A percentile compares a stretch with the other conserved stretches of the same genome.
Evolutionary conservation across 1,140 invertebrate genomes (phyloP).

Genomic region (Pararge aegeria): DNA sequence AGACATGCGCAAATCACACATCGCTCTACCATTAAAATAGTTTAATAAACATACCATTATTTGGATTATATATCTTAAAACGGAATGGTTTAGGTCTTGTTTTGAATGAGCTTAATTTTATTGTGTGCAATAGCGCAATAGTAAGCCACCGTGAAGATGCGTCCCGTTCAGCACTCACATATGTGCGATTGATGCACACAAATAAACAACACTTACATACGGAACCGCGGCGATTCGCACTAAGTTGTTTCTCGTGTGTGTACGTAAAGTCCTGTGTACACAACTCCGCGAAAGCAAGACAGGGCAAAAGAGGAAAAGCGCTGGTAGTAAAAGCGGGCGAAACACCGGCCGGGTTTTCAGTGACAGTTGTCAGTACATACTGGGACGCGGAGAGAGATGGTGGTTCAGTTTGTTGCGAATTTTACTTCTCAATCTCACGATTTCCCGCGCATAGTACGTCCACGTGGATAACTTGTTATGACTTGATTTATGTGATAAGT

Average conservation of each 20-base stretch:
- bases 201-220: slow-evolving; percentile 37
- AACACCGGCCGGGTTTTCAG: slow-evolving; percentile 49
- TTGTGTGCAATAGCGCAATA: slow-evolving; percentile 57
- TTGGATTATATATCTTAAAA: neutral
- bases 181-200: slow-evolving; percentile 25
- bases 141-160: slow-evolving; percentile 49
- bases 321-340: slow-evolving; percentile 58
- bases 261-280: slow-evolving; percentile 50
- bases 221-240: slow-evolving; percentile 38
- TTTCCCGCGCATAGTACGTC: slow-evolving; percentile 55
- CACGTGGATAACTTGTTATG: slow-evolving; percentile 46
- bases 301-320: slow-evolving; percentile 66
- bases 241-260: slow-evolving; percentile 60
- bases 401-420: slow-evolving; percentile 44
- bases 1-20: slow-evolving; percentile 61
- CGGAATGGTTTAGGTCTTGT: neutral
- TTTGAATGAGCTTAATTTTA: slow-evolving; percentile 19
- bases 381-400: slow-evolving; percentile 59
- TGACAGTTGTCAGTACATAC: slow-evolving; percentile 66
- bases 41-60: neutral
- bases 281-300: slow-evolving; percentile 69
- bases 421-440: slow-evolving; percentile 54
- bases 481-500: slow-evolving; percentile 23
- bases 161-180: slow-evolving; percentile 44
- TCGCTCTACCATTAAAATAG: neutral